Base-by-base conservation (phyloP, 2,113 vertebrate genomes). In the Syrrhaptes paradoxus region DNA sequence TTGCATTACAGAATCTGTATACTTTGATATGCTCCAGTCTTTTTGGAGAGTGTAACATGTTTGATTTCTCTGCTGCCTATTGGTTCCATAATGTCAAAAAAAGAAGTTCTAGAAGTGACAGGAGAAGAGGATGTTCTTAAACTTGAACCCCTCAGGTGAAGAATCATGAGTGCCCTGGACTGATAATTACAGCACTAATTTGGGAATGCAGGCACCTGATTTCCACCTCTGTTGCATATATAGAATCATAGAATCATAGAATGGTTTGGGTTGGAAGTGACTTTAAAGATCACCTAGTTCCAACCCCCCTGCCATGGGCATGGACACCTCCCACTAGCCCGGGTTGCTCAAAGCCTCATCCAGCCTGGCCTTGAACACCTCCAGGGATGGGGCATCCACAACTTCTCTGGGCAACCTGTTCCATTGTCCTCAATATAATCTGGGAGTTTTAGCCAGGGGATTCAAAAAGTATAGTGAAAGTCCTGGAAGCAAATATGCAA, bases 1-100 rank as follows among this genome's bases (percentile, higher is more conserved):
- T 87, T 65, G 25, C 22, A 31, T 80, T 49, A 51, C 5, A 73
- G 67, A 59, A 68, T 43, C 13, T 34, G 4, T 25, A 20, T 59
- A 46, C 41, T 85, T 72, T 79, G 11, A 43, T 68, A 36, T 5
- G 8, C 13, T 72, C 25, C 19, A 55, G 17, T 55, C 28, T 59
- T 8, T 55, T n/a, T 63, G 32, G 11, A 59, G 22, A 21, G 6
- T 28, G 62, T 16, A 83, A 36, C 0, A 0, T 49, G 24, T 36
- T 79, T 58, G 18, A 83, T 72, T 92, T 72, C 38, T 88, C 57
- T 3, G 1, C 38, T 59, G 14, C 3, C 8, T 65, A 7, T 48
- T 55, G 11, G 3, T 63, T 83, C 29, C 15, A 46, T 31, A 54
- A 58, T 17, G 7, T 72, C 52, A 55, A 55, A 66, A 81, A 90